These are phyloP conservation scores for Caenorhabditis latens DNA, from an alignment of 1,140 invertebrate species.

Conservation along the genomic window DNA sequence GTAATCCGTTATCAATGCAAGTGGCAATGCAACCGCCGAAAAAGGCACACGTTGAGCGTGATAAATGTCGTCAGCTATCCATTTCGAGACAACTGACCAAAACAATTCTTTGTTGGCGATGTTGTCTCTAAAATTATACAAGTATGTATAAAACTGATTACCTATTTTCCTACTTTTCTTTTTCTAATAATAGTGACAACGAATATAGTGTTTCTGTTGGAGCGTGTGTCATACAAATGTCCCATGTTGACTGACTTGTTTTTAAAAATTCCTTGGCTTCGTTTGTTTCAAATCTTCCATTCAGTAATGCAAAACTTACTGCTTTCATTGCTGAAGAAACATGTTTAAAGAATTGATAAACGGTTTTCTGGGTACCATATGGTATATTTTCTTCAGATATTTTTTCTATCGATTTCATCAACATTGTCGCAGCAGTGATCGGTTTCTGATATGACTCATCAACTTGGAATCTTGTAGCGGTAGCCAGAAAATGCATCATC, in stretches of 20 bases:
- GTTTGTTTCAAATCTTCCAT: not conserved
- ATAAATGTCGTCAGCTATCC: not conserved
- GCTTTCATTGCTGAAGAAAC: constrained; percentile 6
- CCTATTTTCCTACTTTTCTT: not conserved
- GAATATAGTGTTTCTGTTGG: constrained; percentile 4
- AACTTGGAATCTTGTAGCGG: not conserved
- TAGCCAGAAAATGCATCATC: constrained; percentile 40
- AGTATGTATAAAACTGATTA: not conserved
- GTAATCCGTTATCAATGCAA: not conserved
- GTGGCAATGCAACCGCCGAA: not conserved
- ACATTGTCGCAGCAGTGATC: not conserved
- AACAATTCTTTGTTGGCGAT: constrained; percentile 2
- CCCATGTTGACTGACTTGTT: not conserved
- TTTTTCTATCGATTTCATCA: constrained; percentile 4
- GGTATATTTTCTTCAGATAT: not conserved
- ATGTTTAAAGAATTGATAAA: not conserved
- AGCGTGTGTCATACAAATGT: not conserved
- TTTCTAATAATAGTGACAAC: constrained; percentile 13
- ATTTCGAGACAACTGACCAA: not conserved
- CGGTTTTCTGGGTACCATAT: not conserved
- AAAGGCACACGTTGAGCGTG: not conserved
- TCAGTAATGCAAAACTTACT: not conserved
- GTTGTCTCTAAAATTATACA: not conserved
- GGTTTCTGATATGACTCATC: constrained; percentile 9
- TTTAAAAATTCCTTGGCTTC: not conserved